Conservation (phyloP, 2,888 invertebrate genomes). For the Lasioglossum leucozonium region DNA sequence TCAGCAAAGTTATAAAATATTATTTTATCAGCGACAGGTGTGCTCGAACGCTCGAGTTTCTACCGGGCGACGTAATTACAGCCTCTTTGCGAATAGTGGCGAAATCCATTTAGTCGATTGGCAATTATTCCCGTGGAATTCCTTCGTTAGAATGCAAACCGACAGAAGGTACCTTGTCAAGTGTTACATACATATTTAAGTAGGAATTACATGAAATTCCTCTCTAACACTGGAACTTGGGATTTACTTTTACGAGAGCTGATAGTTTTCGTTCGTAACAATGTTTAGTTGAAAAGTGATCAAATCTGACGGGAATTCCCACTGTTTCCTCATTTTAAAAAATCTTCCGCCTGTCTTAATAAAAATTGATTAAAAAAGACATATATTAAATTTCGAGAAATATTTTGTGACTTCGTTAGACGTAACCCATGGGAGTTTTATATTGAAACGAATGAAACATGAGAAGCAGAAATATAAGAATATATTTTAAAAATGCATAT, state of each 20-base stretch:
- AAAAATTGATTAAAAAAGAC: not conserved
- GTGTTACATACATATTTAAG: slow-evolving; percentile 52
- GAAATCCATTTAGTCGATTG: slow-evolving; percentile 62
- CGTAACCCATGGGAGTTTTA: no score
- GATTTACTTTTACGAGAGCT: slow-evolving; percentile 5
- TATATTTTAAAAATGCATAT: no score
- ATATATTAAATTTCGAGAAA: no score
- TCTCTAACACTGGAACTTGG: slow-evolving; percentile 21
- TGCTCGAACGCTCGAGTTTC: slow-evolving; percentile 44
- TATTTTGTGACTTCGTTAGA: no score
- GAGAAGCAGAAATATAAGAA: no score
- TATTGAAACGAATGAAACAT: no score
- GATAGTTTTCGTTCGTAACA: slow-evolving; percentile 1
- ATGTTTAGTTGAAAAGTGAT: not conserved
- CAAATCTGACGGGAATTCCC: not conserved
- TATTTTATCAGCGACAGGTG: slow-evolving; percentile 63
- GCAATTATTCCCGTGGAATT: slow-evolving; percentile 52
- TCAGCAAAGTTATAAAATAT: slow-evolving; percentile 53
- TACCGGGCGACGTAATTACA: slow-evolving; percentile 51
- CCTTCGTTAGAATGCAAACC: slow-evolving; percentile 53
- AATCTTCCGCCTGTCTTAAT: not conserved
- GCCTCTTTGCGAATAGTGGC: slow-evolving; percentile 51
- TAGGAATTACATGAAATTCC: slow-evolving; percentile 44
- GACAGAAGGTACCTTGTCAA: slow-evolving; percentile 35
- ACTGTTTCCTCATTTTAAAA: not conserved